Base-by-base conservation (phyloP, 1,140 invertebrate species). In the Delia radicum region DNA sequence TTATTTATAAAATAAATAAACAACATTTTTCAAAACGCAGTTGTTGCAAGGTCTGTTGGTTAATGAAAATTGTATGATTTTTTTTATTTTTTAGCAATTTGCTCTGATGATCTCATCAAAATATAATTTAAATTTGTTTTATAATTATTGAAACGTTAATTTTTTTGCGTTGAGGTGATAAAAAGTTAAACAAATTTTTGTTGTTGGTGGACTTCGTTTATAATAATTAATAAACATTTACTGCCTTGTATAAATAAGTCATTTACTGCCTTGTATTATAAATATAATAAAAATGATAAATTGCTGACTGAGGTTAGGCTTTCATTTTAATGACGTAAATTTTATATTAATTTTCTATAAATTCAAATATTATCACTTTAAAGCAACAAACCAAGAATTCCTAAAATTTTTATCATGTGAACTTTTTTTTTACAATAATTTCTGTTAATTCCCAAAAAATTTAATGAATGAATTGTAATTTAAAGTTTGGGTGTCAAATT, bases 101-200 rank as follows among this genome's bases (percentile, higher is more conserved):
- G n/a, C 28, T 55, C 12, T 65, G 62, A 65, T 65, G 62, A 65
- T 65, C 62, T 65, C 62, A 65, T 65, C 27, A 15, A 65, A 65
- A 42, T 42, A 42, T 42, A 42, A 42, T 42, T 42, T 42, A 42
- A 42, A 42, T 37, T 2, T 13, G 33, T 37, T 37, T 37, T 42
- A 15, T 42, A 1, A 15, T 42, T 42, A 33, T n/a, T n/a, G n/a
- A n/a, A n/a, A n/a, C n/a, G n/a, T n/a, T n/a, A n/a, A n/a, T n/a
- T n/a, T 5, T 10, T 42, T 5, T 42, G 12, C 37, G 37, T 42
- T 42, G n/a, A 42, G 37, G 37, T 42, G 37, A 42, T 42, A 42
- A 42, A 10, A 42, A 10, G n/a, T 42, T 42, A 15, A 42, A 42
- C 12, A 42, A 42, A 42, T 42, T 42, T 10, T 42, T 42, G 7